Conservation (phyloP, 2,797 vertebrate genomes). For the Galago senegalensis region DNA sequence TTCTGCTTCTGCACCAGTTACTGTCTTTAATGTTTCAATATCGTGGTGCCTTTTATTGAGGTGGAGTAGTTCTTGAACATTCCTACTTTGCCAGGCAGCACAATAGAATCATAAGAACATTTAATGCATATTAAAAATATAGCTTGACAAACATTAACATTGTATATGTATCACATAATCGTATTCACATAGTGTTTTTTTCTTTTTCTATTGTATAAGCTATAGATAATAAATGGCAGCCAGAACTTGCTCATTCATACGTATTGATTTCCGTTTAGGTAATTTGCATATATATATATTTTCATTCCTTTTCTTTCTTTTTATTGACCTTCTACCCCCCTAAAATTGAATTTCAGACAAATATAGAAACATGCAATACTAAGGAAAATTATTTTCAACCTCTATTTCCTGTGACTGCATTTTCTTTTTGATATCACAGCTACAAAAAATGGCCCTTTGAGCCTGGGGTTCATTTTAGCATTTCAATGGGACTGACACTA, state of each 20-base stretch:
- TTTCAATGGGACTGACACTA: conserved; percentile 59
- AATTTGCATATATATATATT: conserved; percentile 76
- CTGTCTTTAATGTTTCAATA: not conserved
- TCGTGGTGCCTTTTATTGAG: not conserved
- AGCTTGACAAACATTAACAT: not conserved
- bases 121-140: conserved; percentile 40
- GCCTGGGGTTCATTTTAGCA: conserved; percentile 45
- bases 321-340: not conserved
- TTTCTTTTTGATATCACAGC: conserved; percentile 72
- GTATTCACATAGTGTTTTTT: not conserved
- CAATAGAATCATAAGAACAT: not conserved
- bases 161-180: not conserved
- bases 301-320: not conserved
- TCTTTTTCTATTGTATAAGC: conserved; percentile 20
- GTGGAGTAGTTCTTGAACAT: not conserved
- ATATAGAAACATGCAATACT: conserved; percentile 32
- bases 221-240: conserved; percentile 45
- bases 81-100: conserved; percentile 15
- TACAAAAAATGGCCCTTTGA: conserved; percentile 61
- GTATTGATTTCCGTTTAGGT: conserved; percentile 36
- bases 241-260: conserved; percentile 55
- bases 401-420: conserved; percentile 67
- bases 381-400: conserved; percentile 67
- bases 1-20: not conserved
- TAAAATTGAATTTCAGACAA: conserved; percentile 73